Evolutionary conservation across 2,113 vertebrate genomes (phyloP), one percentile per base, ranked within the genome.

Genomic region (Lophotis ruficrista): DNA sequence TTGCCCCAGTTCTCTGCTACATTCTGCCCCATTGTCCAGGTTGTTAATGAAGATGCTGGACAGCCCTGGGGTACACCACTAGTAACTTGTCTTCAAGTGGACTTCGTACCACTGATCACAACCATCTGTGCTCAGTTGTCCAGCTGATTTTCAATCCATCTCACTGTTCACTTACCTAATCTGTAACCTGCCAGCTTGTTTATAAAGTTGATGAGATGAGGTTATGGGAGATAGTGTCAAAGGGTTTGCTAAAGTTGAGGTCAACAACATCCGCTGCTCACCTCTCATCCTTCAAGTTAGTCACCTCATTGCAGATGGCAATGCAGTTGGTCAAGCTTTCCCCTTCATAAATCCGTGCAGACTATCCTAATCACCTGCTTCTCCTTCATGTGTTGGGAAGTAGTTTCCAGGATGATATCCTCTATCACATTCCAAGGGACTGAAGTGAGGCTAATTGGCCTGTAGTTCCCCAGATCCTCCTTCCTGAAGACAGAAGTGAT

Each of bases 31-130:
- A 12, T 13, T 60, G 6, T 50, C 17, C 30, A 73, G 19, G 35
- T 9, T 7, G 5, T 43, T 76, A 53, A 33, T 11, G 53, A 58
- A 75, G 83, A 57, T 53, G 24, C 14, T 68, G 80, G 21, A 48
- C 53, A 68, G 5, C 7, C 13, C 22, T 1, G 1, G 23, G 7
- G 22, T 64, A 47, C 11, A 62, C 4, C 17, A 23, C 15, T 41
- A 53, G 6, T 17, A 28, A 66, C 12, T 51, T 0, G 0, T 30
- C 41, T 75, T 61, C 57, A 47, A 4, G 2, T 14, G 48, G 24
- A 60, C 25, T 50, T 41, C 12, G 27, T 35, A 8, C 9, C 48
- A 35, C 69, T 48, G 72, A 73, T 31, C 18, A n/a, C 19, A 92
- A 51, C 20, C 11, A 22, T 57, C 64, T 48, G 33, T 33, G 19